Evolutionary conservation across 2,888 invertebrate species (phyloP).

Genomic region (Caenorhabditis macrosperma): DNA sequence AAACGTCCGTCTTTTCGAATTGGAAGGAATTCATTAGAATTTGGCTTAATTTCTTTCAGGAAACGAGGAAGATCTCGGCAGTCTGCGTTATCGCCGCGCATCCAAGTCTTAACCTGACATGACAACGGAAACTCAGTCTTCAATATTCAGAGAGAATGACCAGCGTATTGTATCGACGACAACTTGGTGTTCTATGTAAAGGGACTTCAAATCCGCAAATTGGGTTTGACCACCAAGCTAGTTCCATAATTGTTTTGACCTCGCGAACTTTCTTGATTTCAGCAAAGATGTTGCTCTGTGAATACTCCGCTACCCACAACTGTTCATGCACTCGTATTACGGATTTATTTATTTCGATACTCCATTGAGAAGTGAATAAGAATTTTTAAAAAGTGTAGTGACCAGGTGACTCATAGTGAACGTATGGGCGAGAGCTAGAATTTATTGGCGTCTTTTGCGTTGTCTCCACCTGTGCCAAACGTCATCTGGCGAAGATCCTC

Average conservation of each 20-base stretch:
- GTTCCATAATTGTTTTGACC: slow-evolving; percentile 10
- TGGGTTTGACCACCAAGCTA: slow-evolving; percentile 91
- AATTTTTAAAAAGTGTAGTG: too few relatives aligned
- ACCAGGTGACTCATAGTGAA: too few relatives aligned
- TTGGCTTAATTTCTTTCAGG: too few relatives aligned
- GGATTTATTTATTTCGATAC: too few relatives aligned
- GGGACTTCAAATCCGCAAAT: slow-evolving; percentile 90
- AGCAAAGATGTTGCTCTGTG: slow-evolving; percentile 91
- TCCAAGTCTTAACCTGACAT: slow-evolving; percentile 95
- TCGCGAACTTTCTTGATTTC: slow-evolving; percentile 39
- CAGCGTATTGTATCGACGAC: slow-evolving; percentile 94
- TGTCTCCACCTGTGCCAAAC: too few relatives aligned
- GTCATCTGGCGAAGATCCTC: too few relatives aligned
- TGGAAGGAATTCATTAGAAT: too few relatives aligned
- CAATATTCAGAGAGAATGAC: slow-evolving; percentile 88
- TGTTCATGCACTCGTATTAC: slow-evolving; percentile 80
- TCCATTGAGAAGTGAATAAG: too few relatives aligned
- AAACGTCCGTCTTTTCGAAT: too few relatives aligned
- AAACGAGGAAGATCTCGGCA: too few relatives aligned
- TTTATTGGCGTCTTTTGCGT: too few relatives aligned
- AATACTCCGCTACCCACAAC: slow-evolving; percentile 86
- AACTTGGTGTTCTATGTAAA: slow-evolving; percentile 96
- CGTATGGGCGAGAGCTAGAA: too few relatives aligned
- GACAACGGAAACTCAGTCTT: slow-evolving; percentile 97
- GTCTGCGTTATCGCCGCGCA: slow-evolving; percentile 97